These are phyloP conservation scores for Pollenia labialis DNA, from an alignment of 2,888 invertebrate genomes.

Conservation along the genomic window DNA sequence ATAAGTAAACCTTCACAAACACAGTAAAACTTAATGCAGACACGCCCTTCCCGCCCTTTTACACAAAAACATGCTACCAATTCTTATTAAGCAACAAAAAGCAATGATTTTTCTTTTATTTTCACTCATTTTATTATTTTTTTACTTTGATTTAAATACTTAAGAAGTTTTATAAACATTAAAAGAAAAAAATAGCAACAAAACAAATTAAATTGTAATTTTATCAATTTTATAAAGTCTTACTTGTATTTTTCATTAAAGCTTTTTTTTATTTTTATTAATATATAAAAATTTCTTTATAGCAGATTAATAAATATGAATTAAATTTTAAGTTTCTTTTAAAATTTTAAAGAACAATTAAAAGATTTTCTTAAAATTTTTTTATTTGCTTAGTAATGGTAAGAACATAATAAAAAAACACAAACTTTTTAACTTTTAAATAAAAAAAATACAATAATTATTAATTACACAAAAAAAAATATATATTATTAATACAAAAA, in stretches of 20 bases:
- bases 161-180: slow-evolving; percentile 16
- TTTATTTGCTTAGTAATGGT: slow-evolving; percentile 54
- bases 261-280: background rate
- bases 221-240: background rate
- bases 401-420: slow-evolving; percentile 23
- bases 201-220: background rate
- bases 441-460: slow-evolving; percentile 56
- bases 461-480: slow-evolving; percentile 43
- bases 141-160: slow-evolving; percentile 30
- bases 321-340: background rate
- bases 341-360: slow-evolving; percentile 34
- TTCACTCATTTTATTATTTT: slow-evolving; percentile 18
- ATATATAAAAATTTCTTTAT: background rate
- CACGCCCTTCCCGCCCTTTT: background rate
- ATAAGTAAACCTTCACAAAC: slow-evolving; percentile 23
- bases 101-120: slow-evolving; percentile 32
- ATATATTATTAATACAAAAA: slow-evolving; percentile 37
- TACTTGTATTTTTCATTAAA: background rate
- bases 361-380: slow-evolving; percentile 38
- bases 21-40: slow-evolving; percentile 1
- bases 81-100: slow-evolving; percentile 58
- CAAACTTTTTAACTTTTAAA: slow-evolving; percentile 41
- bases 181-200: background rate
- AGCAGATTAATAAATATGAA: background rate
- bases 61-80: background rate